Evolutionary conservation across 2,113 vertebrate genomes (phyloP).

Genomic region (Nicator chloris): DNA sequence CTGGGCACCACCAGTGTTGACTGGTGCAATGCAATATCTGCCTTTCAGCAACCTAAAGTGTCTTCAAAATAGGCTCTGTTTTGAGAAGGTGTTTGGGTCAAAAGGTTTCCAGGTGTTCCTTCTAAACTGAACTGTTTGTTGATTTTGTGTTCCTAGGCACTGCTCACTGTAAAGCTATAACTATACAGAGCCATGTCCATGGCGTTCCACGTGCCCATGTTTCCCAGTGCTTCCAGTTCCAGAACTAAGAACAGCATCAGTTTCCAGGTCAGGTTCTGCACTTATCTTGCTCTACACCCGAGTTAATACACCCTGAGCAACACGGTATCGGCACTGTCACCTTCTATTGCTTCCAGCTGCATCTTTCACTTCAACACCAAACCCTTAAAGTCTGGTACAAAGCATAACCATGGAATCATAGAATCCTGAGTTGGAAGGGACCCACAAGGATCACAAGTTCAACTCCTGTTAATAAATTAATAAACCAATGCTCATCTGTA

Average conservation of each 20-base stretch:
- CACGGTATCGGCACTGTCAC: accelerated
- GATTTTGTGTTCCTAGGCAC: neutral
- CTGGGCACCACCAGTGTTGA: neutral
- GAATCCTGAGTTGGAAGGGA: neutral
- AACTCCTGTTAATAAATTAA: neutral
- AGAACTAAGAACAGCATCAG: neutral
- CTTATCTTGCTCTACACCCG: neutral
- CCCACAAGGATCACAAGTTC: neutral
- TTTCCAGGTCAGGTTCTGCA: neutral
- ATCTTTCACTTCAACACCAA: neutral
- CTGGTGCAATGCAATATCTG: neutral
- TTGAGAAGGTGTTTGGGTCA: neutral
- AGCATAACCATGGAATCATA: neutral
- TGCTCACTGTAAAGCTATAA: neutral
- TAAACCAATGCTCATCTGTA: neutral
- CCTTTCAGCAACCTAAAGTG: neutral
- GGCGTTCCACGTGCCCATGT: neutral
- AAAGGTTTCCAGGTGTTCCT: neutral
- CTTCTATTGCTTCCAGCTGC: neutral
- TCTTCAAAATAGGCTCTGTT: neutral
- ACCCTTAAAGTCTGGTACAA: neutral
- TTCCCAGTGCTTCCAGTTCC: neutral
- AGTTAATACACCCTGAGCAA: neutral
- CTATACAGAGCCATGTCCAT: neutral
- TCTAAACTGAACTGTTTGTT: neutral